Conservation (phyloP, 2,113 vertebrate species). For the Gadus macrocephalus region DNA sequence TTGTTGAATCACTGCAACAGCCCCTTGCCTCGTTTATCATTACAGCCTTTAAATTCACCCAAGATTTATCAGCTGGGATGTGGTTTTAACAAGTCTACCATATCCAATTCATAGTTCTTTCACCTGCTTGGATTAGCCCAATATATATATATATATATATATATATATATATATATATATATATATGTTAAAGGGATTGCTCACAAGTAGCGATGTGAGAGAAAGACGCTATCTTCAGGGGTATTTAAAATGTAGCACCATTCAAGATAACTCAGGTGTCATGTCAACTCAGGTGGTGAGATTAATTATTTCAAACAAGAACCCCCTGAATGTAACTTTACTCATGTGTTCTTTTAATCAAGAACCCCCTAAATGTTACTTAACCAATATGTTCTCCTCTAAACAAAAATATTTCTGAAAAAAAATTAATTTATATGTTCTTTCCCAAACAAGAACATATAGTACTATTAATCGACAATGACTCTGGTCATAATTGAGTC, state of each 20-base stretch:
- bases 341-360: too few relatives aligned
- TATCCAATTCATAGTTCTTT: conserved; percentile 11
- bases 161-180: too few relatives aligned
- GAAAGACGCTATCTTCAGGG: neutral
- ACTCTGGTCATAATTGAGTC: too few relatives aligned
- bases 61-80: neutral
- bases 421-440: too few relatives aligned
- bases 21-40: conserved; percentile 15
- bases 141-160: too few relatives aligned
- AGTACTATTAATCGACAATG: too few relatives aligned
- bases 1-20: conserved; percentile 14
- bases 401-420: too few relatives aligned
- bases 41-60: neutral
- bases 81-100: conserved; percentile 13
- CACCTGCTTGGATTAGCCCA: neutral
- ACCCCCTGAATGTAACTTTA: too few relatives aligned
- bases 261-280: neutral
- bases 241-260: neutral
- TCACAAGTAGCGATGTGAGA: neutral
- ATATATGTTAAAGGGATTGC: neutral
- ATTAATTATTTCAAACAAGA: neutral
- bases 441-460: too few relatives aligned
- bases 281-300: neutral
- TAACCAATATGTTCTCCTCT: too few relatives aligned
- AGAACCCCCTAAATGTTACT: too few relatives aligned